Conservation (phyloP, 2,113 vertebrate species). For the Rhipidura dahli region DNA sequence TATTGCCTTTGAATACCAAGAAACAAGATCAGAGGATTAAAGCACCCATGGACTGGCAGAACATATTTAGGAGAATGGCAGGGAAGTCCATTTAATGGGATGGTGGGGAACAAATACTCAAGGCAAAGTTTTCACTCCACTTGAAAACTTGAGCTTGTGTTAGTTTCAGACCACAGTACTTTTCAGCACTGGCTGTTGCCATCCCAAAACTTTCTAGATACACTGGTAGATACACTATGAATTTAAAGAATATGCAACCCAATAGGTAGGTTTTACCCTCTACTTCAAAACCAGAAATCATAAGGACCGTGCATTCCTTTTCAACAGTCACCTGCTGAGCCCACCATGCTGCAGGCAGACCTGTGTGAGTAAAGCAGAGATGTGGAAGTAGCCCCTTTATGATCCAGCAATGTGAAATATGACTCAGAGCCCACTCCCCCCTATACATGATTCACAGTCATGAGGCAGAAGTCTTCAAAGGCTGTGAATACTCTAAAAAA, state of each 20-base stretch:
- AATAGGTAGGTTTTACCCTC: neutral
- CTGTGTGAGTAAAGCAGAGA: neutral
- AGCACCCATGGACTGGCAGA: neutral
- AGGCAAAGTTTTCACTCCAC: neutral
- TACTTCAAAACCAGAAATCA: neutral
- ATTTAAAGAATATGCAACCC: neutral
- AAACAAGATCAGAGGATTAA: neutral
- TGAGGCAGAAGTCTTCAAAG: neutral
- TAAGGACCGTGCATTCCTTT: fast-evolving
- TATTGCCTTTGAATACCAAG: neutral
- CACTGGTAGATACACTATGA: neutral
- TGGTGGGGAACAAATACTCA: neutral
- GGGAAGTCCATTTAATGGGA: neutral
- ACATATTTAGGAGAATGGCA: neutral
- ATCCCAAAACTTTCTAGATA: neutral
- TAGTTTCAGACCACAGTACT: neutral
- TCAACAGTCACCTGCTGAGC: neutral
- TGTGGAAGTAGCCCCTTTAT: neutral
- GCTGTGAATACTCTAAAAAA: neutral
- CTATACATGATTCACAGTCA: fast-evolving
- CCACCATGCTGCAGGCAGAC: neutral
- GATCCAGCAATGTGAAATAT: neutral
- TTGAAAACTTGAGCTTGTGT: neutral
- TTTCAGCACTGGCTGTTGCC: neutral
- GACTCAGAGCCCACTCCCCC: neutral